Base-by-base conservation (phyloP, 2,888 invertebrate species). In the Xylocampa areola region DNA sequence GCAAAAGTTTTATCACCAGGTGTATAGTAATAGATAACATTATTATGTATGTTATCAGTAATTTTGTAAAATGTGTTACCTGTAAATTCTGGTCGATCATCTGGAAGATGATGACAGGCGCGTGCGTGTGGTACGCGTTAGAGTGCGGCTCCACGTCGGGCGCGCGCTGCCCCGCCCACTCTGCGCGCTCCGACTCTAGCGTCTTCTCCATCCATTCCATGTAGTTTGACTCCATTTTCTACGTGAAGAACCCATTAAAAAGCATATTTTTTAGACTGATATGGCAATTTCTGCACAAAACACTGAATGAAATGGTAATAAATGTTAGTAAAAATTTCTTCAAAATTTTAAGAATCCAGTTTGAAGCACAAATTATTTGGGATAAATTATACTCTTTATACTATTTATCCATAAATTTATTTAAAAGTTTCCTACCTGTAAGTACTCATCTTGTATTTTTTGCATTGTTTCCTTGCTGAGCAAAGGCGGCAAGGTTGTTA, bases 71-170 rank as follows among this genome's bases (percentile, higher is more conserved):
- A n/a, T 4, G 23, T 7, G 5, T 30, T 45, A 87, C 94, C 90
- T 97, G 97, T 59, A 99, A 94, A 94, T 99, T 98, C 92, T 99
- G 99, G 90, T 99, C 98, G 64, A 99, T 97, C 99, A 99, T 99
- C 90, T 99, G 98, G 91, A 99, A 99, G 67, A 99, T 97, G 58
- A 99, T 98, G 63, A 99, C 97, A 3, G 99, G 99, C 30, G 99
- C 97, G 47, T 98, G 97, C 1, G 99, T 99, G 85, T 98, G 97
- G 90, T 96, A 98, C 82, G 97, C 98, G 41, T 96, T 96, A 62
- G 97, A 96, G 73, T 95, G 95, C 69, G 96, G 96, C 79, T 97
- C 96, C 70, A 96, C 96, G 61, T 98, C 98, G 0, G 98, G 98
- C 68, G 96, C 95, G 68, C 96, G 95, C 64, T 95, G 96, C 13